phyloP scores from a whole-genome alignment of 2,888 invertebrate genomes.

The Phortica magna region DNA sequence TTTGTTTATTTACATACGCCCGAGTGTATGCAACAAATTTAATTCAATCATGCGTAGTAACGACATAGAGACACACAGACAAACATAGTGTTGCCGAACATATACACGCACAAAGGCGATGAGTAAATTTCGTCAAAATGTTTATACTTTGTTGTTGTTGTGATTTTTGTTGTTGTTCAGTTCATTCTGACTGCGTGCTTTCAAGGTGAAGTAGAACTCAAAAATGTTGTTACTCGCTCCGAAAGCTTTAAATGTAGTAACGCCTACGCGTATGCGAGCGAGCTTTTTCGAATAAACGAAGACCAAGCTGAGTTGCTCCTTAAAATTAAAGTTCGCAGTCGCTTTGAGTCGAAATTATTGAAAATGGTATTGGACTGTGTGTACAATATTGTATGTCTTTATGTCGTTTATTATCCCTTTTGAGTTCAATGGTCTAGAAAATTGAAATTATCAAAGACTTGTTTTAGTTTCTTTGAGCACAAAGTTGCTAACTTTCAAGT shows the following conservation, averaged over 20 bases:
- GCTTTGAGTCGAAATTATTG: neutral
- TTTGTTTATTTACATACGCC: constrained; percentile 29
- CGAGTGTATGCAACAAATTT: constrained; percentile 29
- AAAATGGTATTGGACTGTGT: constrained; percentile 12
- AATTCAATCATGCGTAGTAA: constrained; percentile 33
- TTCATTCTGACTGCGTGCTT: constrained; percentile 41
- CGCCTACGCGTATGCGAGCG: constrained; percentile 34
- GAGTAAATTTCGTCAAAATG: neutral
- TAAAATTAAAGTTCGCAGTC: neutral
- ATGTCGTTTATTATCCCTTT: constrained; percentile 5
- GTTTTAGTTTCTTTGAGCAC: neutral
- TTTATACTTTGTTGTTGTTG: neutral
- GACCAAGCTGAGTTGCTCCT: neutral
- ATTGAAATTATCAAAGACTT: constrained; percentile 9
- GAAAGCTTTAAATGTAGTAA: constrained; percentile 23
- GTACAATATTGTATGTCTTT: neutral
- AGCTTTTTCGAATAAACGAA: constrained; percentile 59
- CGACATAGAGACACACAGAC: neutral
- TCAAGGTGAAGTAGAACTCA: constrained; percentile 61
- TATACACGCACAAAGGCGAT: constrained; percentile 18
- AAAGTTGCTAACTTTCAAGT: neutral
- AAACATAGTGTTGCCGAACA: constrained; percentile 25
- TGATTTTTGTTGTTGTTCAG: neutral
- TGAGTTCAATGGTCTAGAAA: constrained; percentile 46
- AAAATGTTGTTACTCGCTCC: constrained; percentile 24